These are phyloP conservation scores for Diadema setosum DNA, from an alignment of 35 echinoderm and acorn worm species.

Conservation along the genomic window DNA sequence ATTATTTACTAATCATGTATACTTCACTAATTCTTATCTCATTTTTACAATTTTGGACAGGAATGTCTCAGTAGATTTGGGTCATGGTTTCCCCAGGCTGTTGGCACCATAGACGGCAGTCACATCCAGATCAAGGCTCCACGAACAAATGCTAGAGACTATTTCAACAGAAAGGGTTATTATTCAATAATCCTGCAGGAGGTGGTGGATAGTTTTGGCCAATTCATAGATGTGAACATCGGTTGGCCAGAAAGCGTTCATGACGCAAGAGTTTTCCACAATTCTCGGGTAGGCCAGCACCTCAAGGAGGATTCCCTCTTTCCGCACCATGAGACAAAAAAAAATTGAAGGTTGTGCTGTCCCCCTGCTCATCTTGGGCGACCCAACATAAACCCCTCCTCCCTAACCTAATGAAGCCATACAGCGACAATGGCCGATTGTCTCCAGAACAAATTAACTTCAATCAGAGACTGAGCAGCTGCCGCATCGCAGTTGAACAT, in stretches of 20 bases:
- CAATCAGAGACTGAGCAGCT: neutral
- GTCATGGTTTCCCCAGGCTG: constrained; percentile 9
- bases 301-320: neutral
- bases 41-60: neutral
- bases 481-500: constrained; percentile 26
- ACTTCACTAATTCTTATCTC: too few relatives aligned
- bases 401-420: constrained; percentile 34
- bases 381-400: constrained; percentile 42
- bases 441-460: neutral
- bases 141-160: constrained; percentile 6
- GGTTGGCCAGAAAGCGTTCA: constrained; percentile 50
- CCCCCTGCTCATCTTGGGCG: constrained; percentile 21
- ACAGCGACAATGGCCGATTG: neutral
- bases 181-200: constrained; percentile 42
- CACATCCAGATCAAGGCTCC: constrained; percentile 43
- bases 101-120: constrained; percentile 41
- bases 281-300: neutral
- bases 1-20: too few relatives aligned
- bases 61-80: neutral
- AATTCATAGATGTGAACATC: constrained; percentile 27
- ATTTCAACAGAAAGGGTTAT: constrained; percentile 40
- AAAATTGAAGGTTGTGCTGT: neutral
- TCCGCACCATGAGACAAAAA: neutral
- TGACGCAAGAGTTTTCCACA: constrained; percentile 25
- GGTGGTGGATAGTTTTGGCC: neutral